A percentile compares a stretch with the other conserved stretches of the same genome.
Evolutionary conservation across 1,140 invertebrate genomes (phyloP).

Genomic region (Musca vetustissima): DNA sequence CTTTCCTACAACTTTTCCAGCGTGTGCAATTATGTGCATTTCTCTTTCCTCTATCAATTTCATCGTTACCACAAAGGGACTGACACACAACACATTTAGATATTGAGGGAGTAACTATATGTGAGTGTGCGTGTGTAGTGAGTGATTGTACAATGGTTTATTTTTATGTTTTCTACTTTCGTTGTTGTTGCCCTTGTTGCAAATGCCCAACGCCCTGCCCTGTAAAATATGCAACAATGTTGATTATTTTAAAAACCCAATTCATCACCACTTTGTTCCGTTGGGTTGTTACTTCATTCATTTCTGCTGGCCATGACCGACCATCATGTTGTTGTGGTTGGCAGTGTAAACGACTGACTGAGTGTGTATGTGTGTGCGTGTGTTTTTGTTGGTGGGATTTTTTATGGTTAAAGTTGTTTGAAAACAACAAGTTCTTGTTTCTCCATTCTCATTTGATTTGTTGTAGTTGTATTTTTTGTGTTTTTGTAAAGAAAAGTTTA

Average conservation of each 20-base stretch:
- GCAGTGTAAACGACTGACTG: neutral
- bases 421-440: neutral
- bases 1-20: no score
- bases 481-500: constrained; percentile 15
- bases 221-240: constrained; percentile 21
- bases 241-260: constrained; percentile 20
- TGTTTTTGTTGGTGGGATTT: neutral
- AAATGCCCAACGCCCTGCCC: neutral
- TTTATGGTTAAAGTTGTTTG: constrained; percentile 14
- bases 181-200: neutral
- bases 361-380: neutral
- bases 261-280: constrained; percentile 19
- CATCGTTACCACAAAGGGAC: no score
- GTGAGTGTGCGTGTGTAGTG: no score
- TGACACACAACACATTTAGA: no score
- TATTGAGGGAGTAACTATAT: no score
- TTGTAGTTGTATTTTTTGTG: neutral
- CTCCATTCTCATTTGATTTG: neutral
- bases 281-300: neutral
- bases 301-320: neutral
- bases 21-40: no score
- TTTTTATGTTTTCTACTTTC: neutral
- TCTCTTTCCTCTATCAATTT: no score
- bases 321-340: constrained; percentile 6
- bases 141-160: neutral